Evolutionary conservation across 2,888 invertebrate species (phyloP), one percentile per base, ranked within the genome.

Genomic region (Drosophila maculinotata): DNA sequence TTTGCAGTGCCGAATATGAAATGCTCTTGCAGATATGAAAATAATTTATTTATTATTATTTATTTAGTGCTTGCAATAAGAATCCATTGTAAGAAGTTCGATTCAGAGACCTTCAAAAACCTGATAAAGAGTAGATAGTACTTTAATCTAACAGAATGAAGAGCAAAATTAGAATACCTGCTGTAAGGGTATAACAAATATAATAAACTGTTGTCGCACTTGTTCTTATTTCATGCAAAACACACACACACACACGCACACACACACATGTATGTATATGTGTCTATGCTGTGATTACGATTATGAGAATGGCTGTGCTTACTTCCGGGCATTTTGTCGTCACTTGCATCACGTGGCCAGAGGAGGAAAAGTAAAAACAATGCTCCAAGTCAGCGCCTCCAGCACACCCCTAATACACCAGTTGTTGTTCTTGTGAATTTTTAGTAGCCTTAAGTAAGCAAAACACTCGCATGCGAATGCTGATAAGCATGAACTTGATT

Each of bases 321-420:
- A 63, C 54, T 64, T 64, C 64, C 64, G 63, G 63, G 15, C 53
- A 36, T 45, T 39, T 39, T 39, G 62, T 62, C 62, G 35, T 33
- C 62, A 53, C 25, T 64, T 56, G 42, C 56, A 64, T 65, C 56
- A 65, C 65, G 65, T 64, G 31, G 31, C 30, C 20, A 2, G 3
- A n/a, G 26, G 33, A 33, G 7, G 14, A 0, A n/a, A 7, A 30
- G 3, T 8, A 30, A 30, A 30, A 30, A 30, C 7, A 8, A 44
- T 17, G 3, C 30, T 15, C 9, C 9, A 31, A 45, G n/a, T n/a
- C n/a, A n/a, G n/a, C n/a, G n/a, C n/a, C 30, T 15, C 9, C 9
- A 31, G 30, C 28, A 28, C n/a, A 44, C 28, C 25, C 15, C 28
- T 15, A n/a, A n/a, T n/a, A 17, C 44, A 28, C n/a, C 10, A 3